phyloP scores from a whole-genome alignment of 2,888 invertebrate genomes.

The Cordylochernes scorpioides region DNA sequence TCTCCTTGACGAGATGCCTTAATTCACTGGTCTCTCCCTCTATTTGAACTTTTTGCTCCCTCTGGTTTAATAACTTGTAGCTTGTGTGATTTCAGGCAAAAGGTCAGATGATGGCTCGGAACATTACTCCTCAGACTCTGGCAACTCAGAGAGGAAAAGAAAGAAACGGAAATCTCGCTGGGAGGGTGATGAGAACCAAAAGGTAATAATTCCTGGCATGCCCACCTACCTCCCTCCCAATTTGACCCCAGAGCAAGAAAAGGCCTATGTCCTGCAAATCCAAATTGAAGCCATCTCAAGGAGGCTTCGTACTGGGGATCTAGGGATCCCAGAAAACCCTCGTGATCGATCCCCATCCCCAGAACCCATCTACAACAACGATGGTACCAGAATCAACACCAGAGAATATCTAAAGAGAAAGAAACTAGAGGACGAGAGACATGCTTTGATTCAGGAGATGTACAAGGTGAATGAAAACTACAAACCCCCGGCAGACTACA shows the following conservation, averaged over 20 bases:
- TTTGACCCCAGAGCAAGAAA: conserved; percentile 76
- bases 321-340: conserved; percentile 86
- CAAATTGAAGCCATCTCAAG: conserved; percentile 99
- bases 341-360: conserved; percentile 99
- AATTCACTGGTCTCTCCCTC: too few relatives aligned
- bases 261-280: conserved; percentile 86
- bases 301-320: conserved; percentile 89
- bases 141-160: too few relatives aligned
- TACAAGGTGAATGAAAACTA: conserved; percentile 82
- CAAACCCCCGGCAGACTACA: conserved; percentile 96
- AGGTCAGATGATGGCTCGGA: too few relatives aligned
- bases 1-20: too few relatives aligned
- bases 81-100: too few relatives aligned
- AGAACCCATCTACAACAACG: conserved; percentile 98
- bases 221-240: conserved; percentile 87
- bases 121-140: too few relatives aligned
- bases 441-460: conserved; percentile 57
- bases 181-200: conserved; percentile 77
- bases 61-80: too few relatives aligned
- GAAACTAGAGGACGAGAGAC: conserved; percentile 87
- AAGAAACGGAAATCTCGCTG: conserved; percentile 55
- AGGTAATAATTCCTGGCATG: conserved; percentile 96
- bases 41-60: too few relatives aligned
- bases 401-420: conserved; percentile 88
- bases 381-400: conserved; percentile 95